These are phyloP conservation scores for Acleris sparsana DNA, from an alignment of 2,888 invertebrate species.

Conservation along the genomic window DNA sequence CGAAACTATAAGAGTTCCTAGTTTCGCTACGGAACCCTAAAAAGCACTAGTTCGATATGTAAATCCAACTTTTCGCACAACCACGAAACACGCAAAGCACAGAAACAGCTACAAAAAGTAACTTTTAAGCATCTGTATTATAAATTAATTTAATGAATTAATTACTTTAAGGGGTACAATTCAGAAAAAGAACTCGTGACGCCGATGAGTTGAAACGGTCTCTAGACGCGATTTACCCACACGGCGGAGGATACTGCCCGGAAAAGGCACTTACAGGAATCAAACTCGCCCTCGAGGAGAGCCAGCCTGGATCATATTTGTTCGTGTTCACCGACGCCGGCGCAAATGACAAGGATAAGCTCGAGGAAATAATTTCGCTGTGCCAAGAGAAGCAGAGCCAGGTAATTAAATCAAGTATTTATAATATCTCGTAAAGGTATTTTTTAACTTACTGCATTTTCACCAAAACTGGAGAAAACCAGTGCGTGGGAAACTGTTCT, in stretches of 20 bases:
- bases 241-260: slow-evolving; percentile 41
- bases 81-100: too few species aligned
- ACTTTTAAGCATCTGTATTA: too few species aligned
- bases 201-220: slow-evolving; percentile 11
- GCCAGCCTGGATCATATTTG: slow-evolving; percentile 46
- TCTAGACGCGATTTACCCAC: slow-evolving; percentile 1
- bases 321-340: slow-evolving; percentile 55
- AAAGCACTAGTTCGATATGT: too few species aligned
- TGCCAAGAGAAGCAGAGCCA: slow-evolving; percentile 46
- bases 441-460: too few species aligned
- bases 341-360: slow-evolving; percentile 43
- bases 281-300: slow-evolving; percentile 42
- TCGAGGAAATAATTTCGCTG: slow-evolving; percentile 40
- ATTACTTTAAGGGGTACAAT: not conserved
- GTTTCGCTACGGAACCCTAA: too few species aligned
- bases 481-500: too few species aligned
- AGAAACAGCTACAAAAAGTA: too few species aligned
- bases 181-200: slow-evolving; percentile 9
- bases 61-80: too few species aligned
- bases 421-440: too few species aligned
- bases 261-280: slow-evolving; percentile 48
- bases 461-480: too few species aligned
- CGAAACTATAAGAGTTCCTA: too few species aligned
- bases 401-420: not conserved
- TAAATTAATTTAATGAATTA: too few species aligned